A percentile compares a stretch with the other conserved stretches of the same genome.
Conservation (phyloP, 2,113 vertebrate genomes). For the Collichthys lucidus region DNA sequence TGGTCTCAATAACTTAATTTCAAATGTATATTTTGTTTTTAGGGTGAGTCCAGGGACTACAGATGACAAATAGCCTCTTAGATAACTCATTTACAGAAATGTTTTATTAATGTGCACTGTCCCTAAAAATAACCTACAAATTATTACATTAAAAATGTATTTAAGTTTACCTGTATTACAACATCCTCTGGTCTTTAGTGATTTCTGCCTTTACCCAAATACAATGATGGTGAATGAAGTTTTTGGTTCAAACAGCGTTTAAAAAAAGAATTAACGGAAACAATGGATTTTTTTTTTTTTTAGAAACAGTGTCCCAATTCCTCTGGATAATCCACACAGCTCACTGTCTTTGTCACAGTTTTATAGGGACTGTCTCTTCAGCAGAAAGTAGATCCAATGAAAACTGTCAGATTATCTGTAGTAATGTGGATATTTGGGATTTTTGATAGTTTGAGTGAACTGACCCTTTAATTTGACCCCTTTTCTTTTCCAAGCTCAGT, state of each 20-base stretch:
- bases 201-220: background rate
- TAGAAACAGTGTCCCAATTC: conserved; percentile 11
- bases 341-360: background rate
- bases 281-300: background rate
- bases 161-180: background rate
- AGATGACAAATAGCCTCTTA: too few relatives aligned
- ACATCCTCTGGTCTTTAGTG: background rate
- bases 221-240: background rate
- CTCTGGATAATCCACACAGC: conserved; percentile 12
- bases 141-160: too few relatives aligned
- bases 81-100: too few relatives aligned
- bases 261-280: background rate
- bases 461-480: background rate
- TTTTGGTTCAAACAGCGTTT: background rate
- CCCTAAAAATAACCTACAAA: too few relatives aligned
- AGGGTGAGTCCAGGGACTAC: too few relatives aligned
- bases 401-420: conserved; percentile 1
- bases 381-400: conserved; percentile 12
- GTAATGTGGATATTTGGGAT: background rate
- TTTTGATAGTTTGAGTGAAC: background rate
- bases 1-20: too few relatives aligned
- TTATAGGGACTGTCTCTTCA: background rate
- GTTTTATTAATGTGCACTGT: too few relatives aligned
- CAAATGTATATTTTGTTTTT: too few relatives aligned
- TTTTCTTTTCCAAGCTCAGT: background rate